phyloP scores from a whole-genome alignment of 53 echinoderm and acorn worm species.

The Luidia sarsii region DNA sequence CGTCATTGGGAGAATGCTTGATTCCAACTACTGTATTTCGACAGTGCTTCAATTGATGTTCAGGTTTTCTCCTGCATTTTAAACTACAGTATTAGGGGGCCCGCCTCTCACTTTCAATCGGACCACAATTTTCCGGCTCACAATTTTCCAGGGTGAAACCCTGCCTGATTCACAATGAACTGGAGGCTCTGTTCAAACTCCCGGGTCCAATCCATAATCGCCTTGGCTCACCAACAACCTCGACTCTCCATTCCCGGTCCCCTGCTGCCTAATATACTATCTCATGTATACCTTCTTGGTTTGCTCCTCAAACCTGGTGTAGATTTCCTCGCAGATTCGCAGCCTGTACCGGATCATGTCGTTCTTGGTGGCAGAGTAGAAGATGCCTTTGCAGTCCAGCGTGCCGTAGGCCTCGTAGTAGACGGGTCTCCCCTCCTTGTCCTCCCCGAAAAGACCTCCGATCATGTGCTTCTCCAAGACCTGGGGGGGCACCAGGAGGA shows the following conservation, averaged over 20 bases:
- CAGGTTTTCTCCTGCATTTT: no score
- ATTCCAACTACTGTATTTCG: no score
- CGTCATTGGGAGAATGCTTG: no score
- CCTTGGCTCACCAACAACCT: not conserved
- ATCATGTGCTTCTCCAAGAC: slow-evolving; percentile 82
- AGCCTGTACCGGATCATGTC: slow-evolving; percentile 76
- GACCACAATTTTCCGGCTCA: no score
- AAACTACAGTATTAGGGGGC: no score
- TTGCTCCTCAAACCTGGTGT: slow-evolving; percentile 47
- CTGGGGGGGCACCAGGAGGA: no score
- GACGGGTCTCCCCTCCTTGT: slow-evolving; percentile 74
- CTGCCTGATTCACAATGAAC: no score
- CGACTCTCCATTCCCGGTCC: not conserved
- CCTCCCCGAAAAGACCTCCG: slow-evolving; percentile 77
- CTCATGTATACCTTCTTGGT: slow-evolving; percentile 62
- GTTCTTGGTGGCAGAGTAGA: slow-evolving; percentile 61
- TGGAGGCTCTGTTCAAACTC: no score
- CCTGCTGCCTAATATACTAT: not conserved
- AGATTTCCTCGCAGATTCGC: slow-evolving; percentile 68
- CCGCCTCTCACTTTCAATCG: no score
- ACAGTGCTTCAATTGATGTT: no score
- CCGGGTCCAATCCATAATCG: not conserved
- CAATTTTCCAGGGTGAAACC: no score
- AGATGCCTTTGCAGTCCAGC: slow-evolving; percentile 74
- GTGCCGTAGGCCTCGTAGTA: slow-evolving; percentile 82